Conservation (phyloP, 64 coral and sea anemone species). For the Exaiptasia diaphana region DNA sequence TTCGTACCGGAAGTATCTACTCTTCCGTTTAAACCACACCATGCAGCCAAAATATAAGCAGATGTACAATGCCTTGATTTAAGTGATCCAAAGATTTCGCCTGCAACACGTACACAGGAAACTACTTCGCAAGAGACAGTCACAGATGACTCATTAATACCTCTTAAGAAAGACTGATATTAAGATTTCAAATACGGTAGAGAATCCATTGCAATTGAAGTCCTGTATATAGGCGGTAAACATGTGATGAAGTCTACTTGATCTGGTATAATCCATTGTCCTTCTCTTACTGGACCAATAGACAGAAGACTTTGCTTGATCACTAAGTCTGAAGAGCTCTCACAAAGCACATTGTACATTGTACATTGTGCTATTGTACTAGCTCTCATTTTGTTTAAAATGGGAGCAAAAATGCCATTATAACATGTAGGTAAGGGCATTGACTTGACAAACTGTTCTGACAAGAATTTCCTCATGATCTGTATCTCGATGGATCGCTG, state of each 20-base stretch:
- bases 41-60: no score
- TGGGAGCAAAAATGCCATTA: background rate
- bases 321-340: background rate
- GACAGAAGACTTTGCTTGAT: background rate
- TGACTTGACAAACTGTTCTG: conserved; percentile 16
- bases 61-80: background rate
- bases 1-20: background rate
- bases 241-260: background rate
- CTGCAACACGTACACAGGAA: background rate
- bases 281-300: background rate
- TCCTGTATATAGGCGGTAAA: background rate
- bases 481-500: conserved; percentile 33
- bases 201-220: background rate
- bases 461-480: conserved; percentile 7
- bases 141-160: background rate
- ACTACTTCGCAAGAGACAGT: background rate
- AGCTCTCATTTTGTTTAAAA: background rate
- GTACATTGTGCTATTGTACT: background rate
- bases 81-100: background rate
- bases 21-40: no score
- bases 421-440: background rate
- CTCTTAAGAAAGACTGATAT: background rate
- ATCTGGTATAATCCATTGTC: background rate
- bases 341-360: background rate
- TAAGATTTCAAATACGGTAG: background rate